Percentiles rank a stretch among this genome's conserved stretches.
These are phyloP conservation scores for Eulemur albifrons DNA, from an alignment of 2,797 vertebrate genomes.

Conservation along the genomic window DNA sequence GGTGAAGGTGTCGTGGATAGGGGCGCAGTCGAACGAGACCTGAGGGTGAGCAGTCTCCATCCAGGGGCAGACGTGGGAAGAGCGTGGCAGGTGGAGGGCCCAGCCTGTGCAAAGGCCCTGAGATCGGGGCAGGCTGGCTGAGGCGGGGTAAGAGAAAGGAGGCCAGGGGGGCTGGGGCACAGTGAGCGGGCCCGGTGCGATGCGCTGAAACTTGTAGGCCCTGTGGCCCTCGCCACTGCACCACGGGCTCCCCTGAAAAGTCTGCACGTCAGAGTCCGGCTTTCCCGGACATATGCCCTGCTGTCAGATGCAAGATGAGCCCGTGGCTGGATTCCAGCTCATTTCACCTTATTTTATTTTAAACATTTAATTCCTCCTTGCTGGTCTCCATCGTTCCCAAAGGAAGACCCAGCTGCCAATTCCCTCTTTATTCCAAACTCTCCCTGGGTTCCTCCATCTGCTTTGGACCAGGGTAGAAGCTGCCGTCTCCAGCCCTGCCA, in stretches of 20 bases:
- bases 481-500: background rate
- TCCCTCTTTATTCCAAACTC: constrained; percentile 50
- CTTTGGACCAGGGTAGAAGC: constrained; percentile 19
- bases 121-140: too few species aligned
- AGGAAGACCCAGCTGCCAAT: constrained; percentile 62
- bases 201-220: background rate
- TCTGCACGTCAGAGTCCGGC: background rate
- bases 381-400: constrained; percentile 33
- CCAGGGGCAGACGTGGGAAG: background rate
- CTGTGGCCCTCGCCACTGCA: background rate
- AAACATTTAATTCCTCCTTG: constrained; percentile 48
- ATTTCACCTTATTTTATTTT: background rate
- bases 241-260: background rate
- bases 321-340: constrained; percentile 63
- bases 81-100: fast-evolving
- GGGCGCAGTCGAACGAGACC: background rate
- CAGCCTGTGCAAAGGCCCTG: background rate
- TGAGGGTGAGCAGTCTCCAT: background rate
- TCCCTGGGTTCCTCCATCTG: constrained; percentile 66
- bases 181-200: fast-evolving
- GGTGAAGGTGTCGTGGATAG: background rate
- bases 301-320: constrained; percentile 43
- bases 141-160: fast-evolving
- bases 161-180: background rate
- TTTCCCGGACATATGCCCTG: background rate